phyloP scores from a whole-genome alignment of 2,113 vertebrate genomes.

The Elachura formosa region DNA sequence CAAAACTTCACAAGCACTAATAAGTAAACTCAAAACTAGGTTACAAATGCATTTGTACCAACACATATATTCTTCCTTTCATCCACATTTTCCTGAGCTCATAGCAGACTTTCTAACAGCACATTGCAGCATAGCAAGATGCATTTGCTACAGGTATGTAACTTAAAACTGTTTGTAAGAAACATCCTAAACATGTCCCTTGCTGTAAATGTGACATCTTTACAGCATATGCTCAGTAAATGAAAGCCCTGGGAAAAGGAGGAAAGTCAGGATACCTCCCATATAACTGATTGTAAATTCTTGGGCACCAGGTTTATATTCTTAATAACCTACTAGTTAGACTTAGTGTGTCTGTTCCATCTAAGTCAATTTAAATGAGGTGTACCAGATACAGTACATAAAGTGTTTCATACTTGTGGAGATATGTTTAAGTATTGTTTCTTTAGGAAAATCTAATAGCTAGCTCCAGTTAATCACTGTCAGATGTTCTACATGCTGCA shows the following conservation, averaged over 20 bases:
- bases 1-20: not conserved
- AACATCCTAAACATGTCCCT: constrained; percentile 68
- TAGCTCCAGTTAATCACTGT: constrained; percentile 82
- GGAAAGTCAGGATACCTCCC: constrained; percentile 68
- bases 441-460: constrained; percentile 81
- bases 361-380: constrained; percentile 85
- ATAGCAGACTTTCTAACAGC: not conserved
- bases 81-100: not conserved
- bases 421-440: constrained; percentile 79
- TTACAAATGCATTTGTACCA: not conserved
- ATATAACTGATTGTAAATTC: constrained; percentile 84
- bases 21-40: not conserved
- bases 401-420: constrained; percentile 77
- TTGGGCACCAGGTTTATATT: constrained; percentile 79
- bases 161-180: constrained; percentile 67
- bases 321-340: constrained; percentile 78
- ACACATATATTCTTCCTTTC: not conserved
- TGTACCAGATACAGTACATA: constrained; percentile 80
- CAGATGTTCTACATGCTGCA: constrained; percentile 77
- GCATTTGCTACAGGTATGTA: constrained; percentile 43
- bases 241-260: constrained; percentile 62
- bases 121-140: not conserved
- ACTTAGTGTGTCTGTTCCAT: constrained; percentile 76
- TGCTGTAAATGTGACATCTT: constrained; percentile 81
- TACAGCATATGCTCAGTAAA: constrained; percentile 73